A percentile compares a stretch with the other conserved stretches of the same genome.
phyloP scores from a whole-genome alignment of 2,888 invertebrate species.

The Odontocolon sp. region DNA sequence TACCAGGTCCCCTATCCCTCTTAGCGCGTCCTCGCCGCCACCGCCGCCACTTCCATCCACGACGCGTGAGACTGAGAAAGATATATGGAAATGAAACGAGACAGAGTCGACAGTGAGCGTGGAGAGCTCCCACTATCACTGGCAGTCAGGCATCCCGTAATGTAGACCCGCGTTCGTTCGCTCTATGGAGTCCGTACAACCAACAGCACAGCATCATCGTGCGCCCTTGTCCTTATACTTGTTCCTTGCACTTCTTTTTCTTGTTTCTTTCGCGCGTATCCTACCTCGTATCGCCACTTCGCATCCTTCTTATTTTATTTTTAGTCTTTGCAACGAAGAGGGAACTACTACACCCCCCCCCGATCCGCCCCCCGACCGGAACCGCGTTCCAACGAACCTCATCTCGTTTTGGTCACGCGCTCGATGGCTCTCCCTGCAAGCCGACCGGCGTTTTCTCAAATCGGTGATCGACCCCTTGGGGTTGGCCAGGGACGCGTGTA shows the following conservation, averaged over 20 bases:
- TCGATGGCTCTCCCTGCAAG: background rate
- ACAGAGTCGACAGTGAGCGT: conserved; percentile 1
- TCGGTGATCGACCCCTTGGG: conserved; percentile 22
- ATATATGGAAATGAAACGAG: conserved; percentile 21
- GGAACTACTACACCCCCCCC: conserved; percentile 42
- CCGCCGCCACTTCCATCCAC: conserved; percentile 21
- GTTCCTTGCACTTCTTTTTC: background rate
- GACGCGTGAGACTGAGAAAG: background rate
- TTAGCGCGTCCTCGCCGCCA: conserved; percentile 28
- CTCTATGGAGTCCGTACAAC: too few relatives aligned
- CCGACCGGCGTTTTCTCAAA: conserved; percentile 2
- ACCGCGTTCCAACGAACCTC: conserved; percentile 40
- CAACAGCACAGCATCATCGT: conserved; percentile 35
- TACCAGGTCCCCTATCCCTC: conserved; percentile 1
- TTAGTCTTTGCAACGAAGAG: conserved; percentile 30
- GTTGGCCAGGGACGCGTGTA: too few relatives aligned
- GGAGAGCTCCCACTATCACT: conserved; percentile 29
- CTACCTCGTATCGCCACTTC: conserved; percentile 56
- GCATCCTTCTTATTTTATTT: conserved; percentile 39
- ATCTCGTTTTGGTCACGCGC: conserved; percentile 54
- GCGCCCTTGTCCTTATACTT: conserved; percentile 11
- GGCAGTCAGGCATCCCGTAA: conserved; percentile 39
- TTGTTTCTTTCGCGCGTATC: conserved; percentile 44
- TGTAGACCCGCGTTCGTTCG: conserved; percentile 22
- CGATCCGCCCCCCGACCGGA: conserved; percentile 35